A percentile compares a stretch with the other conserved stretches of the same genome.
phyloP scores from a whole-genome alignment of 2,797 vertebrate genomes.

The Tadarida brasiliensis region DNA sequence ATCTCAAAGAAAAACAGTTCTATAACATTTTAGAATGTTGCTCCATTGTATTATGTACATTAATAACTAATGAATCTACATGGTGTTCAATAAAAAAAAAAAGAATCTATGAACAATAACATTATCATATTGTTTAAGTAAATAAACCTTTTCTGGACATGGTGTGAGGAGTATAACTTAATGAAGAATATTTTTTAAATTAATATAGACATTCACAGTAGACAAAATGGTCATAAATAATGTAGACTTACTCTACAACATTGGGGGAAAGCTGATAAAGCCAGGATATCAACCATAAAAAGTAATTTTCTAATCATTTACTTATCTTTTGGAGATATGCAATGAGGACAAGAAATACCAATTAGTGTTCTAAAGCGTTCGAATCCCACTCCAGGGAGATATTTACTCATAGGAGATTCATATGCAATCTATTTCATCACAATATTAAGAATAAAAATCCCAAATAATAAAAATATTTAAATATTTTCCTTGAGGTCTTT shows the following conservation, averaged over 20 bases:
- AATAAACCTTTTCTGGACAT: background rate
- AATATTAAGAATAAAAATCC: background rate
- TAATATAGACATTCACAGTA: background rate
- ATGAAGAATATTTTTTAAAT: constrained; percentile 33
- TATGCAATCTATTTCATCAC: background rate
- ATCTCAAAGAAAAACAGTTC: constrained; percentile 20
- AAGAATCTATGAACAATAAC: background rate
- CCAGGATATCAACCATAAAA: background rate
- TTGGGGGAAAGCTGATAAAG: background rate
- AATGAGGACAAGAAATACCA: background rate
- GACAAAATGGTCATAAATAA: background rate
- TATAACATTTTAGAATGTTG: background rate
- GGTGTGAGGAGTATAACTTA: background rate
- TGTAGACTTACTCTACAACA: background rate
- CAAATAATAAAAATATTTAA: background rate
- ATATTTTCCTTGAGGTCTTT: background rate
- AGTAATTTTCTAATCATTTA: background rate
- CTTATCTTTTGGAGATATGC: background rate
- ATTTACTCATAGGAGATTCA: background rate
- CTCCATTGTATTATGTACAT: constrained; percentile 25
- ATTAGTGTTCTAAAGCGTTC: background rate
- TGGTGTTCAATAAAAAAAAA: background rate
- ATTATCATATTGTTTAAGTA: background rate
- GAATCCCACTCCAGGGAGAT: background rate
- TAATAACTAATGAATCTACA: background rate